phyloP scores from a whole-genome alignment of 2,888 invertebrate species.

The Dugesia japonica region DNA sequence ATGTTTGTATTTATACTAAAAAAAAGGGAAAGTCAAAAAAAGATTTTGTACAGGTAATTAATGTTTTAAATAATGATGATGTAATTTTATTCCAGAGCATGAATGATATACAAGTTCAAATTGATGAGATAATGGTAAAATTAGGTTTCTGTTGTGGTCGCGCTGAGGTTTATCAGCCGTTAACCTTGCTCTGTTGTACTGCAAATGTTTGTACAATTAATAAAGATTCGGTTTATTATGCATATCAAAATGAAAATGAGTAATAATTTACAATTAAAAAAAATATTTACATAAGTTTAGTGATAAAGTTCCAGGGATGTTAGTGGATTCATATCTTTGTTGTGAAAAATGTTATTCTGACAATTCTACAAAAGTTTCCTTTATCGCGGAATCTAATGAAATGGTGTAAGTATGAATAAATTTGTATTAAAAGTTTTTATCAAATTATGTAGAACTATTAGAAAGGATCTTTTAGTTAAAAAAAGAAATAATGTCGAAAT shows the following conservation, averaged over 20 bases:
- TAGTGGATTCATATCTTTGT: constrained; percentile 35
- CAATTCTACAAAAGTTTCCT: constrained; percentile 23
- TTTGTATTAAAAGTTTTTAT: too few species aligned
- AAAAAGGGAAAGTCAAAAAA: constrained; percentile 93
- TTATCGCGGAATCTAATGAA: constrained; percentile 34
- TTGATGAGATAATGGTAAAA: constrained; percentile 87
- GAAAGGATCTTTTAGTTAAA: constrained; percentile 51
- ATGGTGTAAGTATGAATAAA: constrained; percentile 37
- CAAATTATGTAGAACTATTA: constrained; percentile 27
- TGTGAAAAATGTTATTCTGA: constrained; percentile 34
- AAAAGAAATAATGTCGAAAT: constrained; percentile 36
- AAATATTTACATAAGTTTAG: neutral
- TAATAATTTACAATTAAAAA: too few species aligned
- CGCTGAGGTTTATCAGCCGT: constrained; percentile 94
- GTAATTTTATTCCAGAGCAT: constrained; percentile 64
- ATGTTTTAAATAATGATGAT: too few species aligned
- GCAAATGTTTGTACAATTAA: constrained; percentile 85
- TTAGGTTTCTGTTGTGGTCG: constrained; percentile 95
- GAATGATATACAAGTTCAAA: constrained; percentile 61
- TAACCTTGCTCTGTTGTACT: constrained; percentile 93
- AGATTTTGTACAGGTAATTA: constrained; percentile 85
- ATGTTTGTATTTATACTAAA: constrained; percentile 96
- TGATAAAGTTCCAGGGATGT: constrained; percentile 2
- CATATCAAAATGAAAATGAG: constrained; percentile 29
- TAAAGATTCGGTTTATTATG: constrained; percentile 85